phyloP scores from a whole-genome alignment of 1,140 invertebrate species.

The Idris sp. region DNA sequence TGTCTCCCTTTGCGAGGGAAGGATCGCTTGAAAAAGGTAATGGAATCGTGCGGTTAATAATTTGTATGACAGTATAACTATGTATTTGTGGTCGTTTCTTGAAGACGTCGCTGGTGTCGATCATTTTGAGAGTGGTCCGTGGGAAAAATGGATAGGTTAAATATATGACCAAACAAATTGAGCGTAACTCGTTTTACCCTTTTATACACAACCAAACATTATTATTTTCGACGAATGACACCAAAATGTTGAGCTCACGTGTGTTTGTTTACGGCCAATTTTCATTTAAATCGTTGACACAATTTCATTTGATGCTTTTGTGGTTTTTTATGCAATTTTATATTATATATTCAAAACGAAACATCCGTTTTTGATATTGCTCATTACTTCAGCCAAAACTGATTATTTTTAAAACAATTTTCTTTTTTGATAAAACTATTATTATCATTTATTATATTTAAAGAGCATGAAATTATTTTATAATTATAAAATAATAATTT shows the following conservation, averaged over 20 bases:
- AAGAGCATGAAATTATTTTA: no score
- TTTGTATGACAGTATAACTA: conserved; percentile 59
- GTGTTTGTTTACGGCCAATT: conserved; percentile 21
- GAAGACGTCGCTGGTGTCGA: conserved; percentile 45
- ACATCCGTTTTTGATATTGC: no score
- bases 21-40: conserved; percentile 49
- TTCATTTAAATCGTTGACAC: conserved; percentile 21
- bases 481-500: no score
- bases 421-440: no score
- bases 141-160: conserved; percentile 45
- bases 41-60: conserved; percentile 62
- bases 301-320: not conserved
- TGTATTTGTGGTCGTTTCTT: conserved; percentile 45
- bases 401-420: no score
- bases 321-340: no score
- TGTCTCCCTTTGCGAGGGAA: conserved; percentile 40
- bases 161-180: conserved; percentile 16
- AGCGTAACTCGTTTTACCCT: conserved; percentile 22
- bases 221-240: conserved; percentile 31
- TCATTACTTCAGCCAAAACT: no score
- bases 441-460: no score
- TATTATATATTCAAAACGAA: no score
- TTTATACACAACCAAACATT: conserved; percentile 16
- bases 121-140: conserved; percentile 46
- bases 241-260: conserved; percentile 10